These are phyloP conservation scores for Apoderus coryli DNA, from an alignment of 2,888 invertebrate species.

Conservation along the genomic window DNA sequence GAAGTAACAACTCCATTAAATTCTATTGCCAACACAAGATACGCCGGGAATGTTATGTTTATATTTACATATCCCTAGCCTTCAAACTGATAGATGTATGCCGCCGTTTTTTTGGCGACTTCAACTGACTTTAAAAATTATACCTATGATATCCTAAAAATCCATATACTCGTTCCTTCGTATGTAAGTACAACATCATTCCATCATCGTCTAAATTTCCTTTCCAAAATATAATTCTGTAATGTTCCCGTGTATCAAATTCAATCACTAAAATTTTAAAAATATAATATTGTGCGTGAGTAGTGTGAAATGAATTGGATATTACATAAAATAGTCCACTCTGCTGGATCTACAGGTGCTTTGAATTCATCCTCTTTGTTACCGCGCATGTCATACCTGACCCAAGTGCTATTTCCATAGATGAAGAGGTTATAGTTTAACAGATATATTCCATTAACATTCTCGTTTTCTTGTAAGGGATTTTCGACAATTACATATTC, in stretches of 20 bases:
- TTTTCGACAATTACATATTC: conserved; percentile 81
- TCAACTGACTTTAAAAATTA: no score
- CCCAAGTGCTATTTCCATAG: conserved; percentile 63
- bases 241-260: conserved; percentile 51
- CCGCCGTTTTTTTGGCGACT: no score
- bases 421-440: conserved; percentile 60
- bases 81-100: no score
- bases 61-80: no score
- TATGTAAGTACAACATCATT: conserved; percentile 34
- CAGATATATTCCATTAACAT: conserved; percentile 49
- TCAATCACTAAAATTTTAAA: conserved; percentile 43
- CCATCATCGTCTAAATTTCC: conserved; percentile 64
- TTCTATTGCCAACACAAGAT: no score
- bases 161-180: conserved; percentile 17
- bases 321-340: conserved; percentile 60
- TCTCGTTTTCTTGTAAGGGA: conserved; percentile 54
- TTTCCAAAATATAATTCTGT: conserved; percentile 66
- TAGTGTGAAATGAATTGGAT: conserved; percentile 1
- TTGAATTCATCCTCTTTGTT: conserved; percentile 46
- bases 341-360: conserved; percentile 40
- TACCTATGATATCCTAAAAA: conserved; percentile 21
- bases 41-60: no score
- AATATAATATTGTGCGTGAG: not conserved
- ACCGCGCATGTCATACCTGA: conserved; percentile 63
- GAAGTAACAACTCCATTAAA: no score